Conservation (phyloP, 1,140 invertebrate genomes). For the Zaprionus gabonicus region DNA sequence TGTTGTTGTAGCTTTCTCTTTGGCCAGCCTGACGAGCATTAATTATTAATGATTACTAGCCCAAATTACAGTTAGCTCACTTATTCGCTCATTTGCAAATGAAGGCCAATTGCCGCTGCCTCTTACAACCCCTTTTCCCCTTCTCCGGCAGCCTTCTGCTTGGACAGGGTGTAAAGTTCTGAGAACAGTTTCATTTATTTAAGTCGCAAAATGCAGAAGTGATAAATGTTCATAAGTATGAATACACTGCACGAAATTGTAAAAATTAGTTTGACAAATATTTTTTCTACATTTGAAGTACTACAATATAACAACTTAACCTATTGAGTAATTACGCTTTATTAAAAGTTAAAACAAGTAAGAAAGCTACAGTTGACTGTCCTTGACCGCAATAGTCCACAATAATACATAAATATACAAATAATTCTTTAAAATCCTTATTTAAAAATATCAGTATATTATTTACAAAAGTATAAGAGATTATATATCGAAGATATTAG, state of each 20-base stretch:
- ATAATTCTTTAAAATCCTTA: no score
- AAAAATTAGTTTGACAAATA: no score
- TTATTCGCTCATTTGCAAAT: constrained; percentile 82
- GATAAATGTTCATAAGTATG: neutral
- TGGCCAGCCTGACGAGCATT: constrained; percentile 69
- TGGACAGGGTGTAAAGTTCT: neutral
- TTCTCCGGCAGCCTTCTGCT: neutral
- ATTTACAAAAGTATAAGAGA: no score
- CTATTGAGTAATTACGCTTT: no score
- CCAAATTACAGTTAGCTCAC: constrained; percentile 81
- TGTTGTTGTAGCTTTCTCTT: constrained; percentile 9
- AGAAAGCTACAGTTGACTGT: no score
- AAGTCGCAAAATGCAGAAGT: constrained; percentile 52
- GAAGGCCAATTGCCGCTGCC: constrained; percentile 73
- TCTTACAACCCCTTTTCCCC: neutral
- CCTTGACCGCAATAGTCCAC: no score
- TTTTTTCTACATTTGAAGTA: no score
- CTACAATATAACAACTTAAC: no score
- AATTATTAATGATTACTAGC: constrained; percentile 82
- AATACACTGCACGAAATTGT: neutral
- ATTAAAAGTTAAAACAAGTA: no score
- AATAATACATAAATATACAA: no score
- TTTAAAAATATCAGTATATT: no score
- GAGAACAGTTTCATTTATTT: constrained; percentile 60
- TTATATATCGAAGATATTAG: no score